Base-by-base conservation (phyloP, 2,888 invertebrate genomes). In the Cheilosia vulpina region DNA sequence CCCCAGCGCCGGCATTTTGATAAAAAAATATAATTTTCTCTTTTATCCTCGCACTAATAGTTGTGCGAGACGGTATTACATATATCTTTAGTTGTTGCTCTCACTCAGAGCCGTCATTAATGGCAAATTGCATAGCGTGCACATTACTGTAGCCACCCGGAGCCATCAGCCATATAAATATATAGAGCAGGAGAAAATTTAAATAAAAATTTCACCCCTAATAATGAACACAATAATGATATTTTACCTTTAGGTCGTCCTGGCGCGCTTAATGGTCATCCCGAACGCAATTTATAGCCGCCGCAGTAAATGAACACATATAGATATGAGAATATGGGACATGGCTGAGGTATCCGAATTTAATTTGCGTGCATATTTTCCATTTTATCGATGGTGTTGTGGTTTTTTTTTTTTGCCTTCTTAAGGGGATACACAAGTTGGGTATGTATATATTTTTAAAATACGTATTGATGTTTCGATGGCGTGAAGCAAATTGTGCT, bases 401-500 rank as follows among this genome's bases (percentile, higher is more conserved):
- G 34, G 13, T n/a, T 13, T 75, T 34, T 50, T 58, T 76, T 57
- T 57, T 15, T 45, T 17, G n/a, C n/a, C 17, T 19, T 31, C 31
- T 31, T 43, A 27, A 38, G 38, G 21, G 15, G 38, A n/a, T 45
- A 63, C 31, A 0, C 19, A 58, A 2, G 24, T 15, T 5, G 38
- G 15, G 1, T 19, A 17, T 53, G 53, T 38, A 43, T 27, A 15
- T 41, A 31, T 76, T 62, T 71, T 57, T 50, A 79, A 66, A 53
- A 38, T 38, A 38, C 38, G 38, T 66, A 85, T 85, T 80, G 69
- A 85, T 85, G 76, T 57, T 60, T 57, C 58, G 57, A 81, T 85
- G 71, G 81, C 85, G 81, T 85, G 85, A 72, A 76, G 81, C 53
- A 71, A 85, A 84, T 84, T 58, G 79, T 60, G 53, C 31, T 71